These are phyloP conservation scores for Haliclona indistincta DNA, from an alignment of 37 sponge, comb jelly and placozoan genomes.

Conservation along the genomic window DNA sequence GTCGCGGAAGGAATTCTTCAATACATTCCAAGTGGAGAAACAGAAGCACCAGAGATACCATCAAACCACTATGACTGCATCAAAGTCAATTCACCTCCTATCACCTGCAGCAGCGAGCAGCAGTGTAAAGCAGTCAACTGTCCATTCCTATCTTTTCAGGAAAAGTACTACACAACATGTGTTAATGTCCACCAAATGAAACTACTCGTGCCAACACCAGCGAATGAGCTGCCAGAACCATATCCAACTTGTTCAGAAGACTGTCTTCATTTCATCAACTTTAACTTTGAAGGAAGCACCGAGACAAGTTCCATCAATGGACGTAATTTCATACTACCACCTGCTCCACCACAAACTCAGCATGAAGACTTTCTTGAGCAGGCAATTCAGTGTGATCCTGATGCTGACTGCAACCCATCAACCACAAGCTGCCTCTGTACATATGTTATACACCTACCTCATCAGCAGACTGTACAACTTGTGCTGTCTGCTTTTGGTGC, in stretches of 20 bases:
- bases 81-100: conserved; percentile 9
- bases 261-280: conserved; percentile 38
- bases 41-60: not conserved
- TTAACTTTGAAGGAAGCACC: conserved; percentile 23
- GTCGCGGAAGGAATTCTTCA: conserved; percentile 51
- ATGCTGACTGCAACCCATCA: not conserved
- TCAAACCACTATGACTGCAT: conserved; percentile 33
- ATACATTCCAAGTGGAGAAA: conserved; percentile 3
- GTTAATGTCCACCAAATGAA: conserved; percentile 18
- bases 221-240: conserved; percentile 21
- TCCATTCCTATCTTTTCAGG: conserved; percentile 43
- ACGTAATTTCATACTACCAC: conserved; percentile 22
- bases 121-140: conserved; percentile 53
- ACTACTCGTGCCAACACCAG: conserved; percentile 6
- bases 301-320: conserved; percentile 41
- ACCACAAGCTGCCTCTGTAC: conserved; percentile 8
- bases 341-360: conserved; percentile 24
- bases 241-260: not conserved
- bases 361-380: not conserved
- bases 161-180: conserved; percentile 25
- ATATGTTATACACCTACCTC: conserved; percentile 11
- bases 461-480: conserved; percentile 7
- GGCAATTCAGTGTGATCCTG: conserved; percentile 1
- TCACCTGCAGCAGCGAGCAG: not conserved
- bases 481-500: not conserved